phyloP scores from a whole-genome alignment of 2,797 vertebrate species.

The Pangasius macronema region DNA sequence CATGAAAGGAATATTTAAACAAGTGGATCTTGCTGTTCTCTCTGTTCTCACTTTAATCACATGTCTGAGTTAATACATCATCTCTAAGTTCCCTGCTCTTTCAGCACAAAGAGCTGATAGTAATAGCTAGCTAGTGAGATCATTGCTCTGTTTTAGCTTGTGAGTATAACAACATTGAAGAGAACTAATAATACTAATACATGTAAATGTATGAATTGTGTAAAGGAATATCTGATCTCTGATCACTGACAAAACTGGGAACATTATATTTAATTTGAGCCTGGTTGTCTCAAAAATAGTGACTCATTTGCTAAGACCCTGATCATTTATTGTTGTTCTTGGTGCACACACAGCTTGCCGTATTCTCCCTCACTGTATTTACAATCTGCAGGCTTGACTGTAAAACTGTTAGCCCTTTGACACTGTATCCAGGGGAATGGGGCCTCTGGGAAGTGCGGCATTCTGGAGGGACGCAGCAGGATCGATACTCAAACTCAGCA shows the following conservation, averaged over 20 bases:
- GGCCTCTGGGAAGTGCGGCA: conserved; percentile 28
- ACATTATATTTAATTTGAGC: background rate
- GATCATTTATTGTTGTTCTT: background rate
- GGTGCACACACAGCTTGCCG: conserved; percentile 16
- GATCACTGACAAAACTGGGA: background rate
- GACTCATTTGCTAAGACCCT: conserved; percentile 1
- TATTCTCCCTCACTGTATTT: conserved; percentile 32
- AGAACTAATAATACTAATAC: background rate
- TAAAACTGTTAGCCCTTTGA: conserved; percentile 43
- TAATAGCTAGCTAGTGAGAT: conserved; percentile 59
- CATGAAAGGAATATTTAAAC: background rate
- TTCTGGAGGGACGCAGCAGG: conserved; percentile 4
- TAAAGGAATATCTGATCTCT: conserved; percentile 2
- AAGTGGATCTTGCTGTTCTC: background rate
- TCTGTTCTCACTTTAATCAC: conserved; percentile 20
- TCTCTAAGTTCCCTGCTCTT: conserved; percentile 4
- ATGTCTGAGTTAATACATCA: conserved; percentile 8
- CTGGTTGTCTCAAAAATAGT: background rate
- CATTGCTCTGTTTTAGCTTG: conserved; percentile 71
- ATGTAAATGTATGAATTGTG: background rate
- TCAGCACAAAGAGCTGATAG: conserved; percentile 39
- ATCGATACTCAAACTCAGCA: conserved; percentile 39
- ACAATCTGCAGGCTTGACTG: conserved; percentile 24
- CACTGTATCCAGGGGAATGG: conserved; percentile 36
- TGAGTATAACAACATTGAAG: conserved; percentile 53